A percentile compares a stretch with the other conserved stretches of the same genome.
phyloP scores from a whole-genome alignment of 2,113 vertebrate species.

The Paracanthobrama guichenoti region DNA sequence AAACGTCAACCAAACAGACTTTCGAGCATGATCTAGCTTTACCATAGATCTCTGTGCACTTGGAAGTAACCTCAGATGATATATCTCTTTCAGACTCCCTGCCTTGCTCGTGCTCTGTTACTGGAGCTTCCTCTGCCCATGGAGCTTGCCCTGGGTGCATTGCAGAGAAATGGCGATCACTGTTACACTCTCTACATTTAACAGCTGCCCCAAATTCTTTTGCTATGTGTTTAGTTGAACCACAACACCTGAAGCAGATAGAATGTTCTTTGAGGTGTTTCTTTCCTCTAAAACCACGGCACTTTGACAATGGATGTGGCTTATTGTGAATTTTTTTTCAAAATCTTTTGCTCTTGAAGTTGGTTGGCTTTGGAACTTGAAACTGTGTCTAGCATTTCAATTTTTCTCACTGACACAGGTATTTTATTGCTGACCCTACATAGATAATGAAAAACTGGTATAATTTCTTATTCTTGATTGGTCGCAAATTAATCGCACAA shows the following conservation, averaged over 20 bases:
- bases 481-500: not conserved
- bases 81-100: not conserved
- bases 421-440: not conserved
- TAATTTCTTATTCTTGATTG: not conserved
- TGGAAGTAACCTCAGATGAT: too few species aligned
- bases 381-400: not conserved
- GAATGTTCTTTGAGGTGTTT: not conserved
- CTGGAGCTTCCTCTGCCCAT: not conserved
- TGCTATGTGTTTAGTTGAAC: not conserved
- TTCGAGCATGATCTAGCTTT: not conserved
- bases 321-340: constrained; percentile 16
- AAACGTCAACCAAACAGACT: not conserved
- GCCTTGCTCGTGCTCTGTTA: not conserved
- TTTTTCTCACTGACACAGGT: not conserved
- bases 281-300: constrained; percentile 20
- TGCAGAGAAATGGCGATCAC: constrained; percentile 4
- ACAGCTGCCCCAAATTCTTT: not conserved
- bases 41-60: not conserved
- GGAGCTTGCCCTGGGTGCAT: not conserved
- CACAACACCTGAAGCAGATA: constrained; percentile 32
- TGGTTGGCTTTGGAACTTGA: not conserved
- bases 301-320: constrained; percentile 12
- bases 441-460: not conserved
- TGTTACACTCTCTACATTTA: constrained; percentile 23
- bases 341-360: not conserved